Base-by-base conservation (phyloP, 2,888 invertebrate species). In the Drosophila sordidula region DNA sequence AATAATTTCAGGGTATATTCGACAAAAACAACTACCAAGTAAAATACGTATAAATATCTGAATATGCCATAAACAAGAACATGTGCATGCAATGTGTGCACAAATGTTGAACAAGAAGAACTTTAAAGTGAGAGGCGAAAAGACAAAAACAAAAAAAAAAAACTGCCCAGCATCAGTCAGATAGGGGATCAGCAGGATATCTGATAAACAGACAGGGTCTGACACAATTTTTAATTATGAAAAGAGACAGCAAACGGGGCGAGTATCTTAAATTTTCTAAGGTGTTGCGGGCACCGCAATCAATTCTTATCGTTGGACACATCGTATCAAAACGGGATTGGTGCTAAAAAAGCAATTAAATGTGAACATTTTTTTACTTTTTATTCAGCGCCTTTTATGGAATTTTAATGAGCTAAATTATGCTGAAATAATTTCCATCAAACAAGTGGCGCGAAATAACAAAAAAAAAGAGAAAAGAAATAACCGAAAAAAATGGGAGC, bases 391-490 rank as follows among this genome's bases (percentile, higher is more conserved):
- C 41, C 68, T 69, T 65, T 78, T 74, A 65, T 80, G 83, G 83
- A 83, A 83, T 85, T 85, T 83, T 82, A 83, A 83, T 83, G 79
- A 83, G 80, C 12, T 64, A 85, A 77, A 80, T 84, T 78, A 77
- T 72, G 81, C 66, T 50, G 42, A 66, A 75, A 75, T 66, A 67
- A 75, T 67, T 66, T 73, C 38, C 75, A 70, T 56, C 51, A 62
- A 70, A 63, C 42, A 65, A 64, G 59, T 51, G 66, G 50, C 46
- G 55, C 29, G 36, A 51, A 55, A 50, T 45, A 44, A 11, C 42
- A 29, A 29, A 34, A 14, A 68, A 12, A 42, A 41, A 14, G 29
- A 52, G 18, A 25, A 50, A 12, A 42, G 38, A 36, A 51, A 47
- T 9, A 29, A 3, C 29, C 29, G 29, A 18, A 36, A 42, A 52